Percentiles rank a stretch among this genome's conserved stretches.
Evolutionary conservation across 1,140 invertebrate species (phyloP).

Genomic region (Bombus polaris): DNA sequence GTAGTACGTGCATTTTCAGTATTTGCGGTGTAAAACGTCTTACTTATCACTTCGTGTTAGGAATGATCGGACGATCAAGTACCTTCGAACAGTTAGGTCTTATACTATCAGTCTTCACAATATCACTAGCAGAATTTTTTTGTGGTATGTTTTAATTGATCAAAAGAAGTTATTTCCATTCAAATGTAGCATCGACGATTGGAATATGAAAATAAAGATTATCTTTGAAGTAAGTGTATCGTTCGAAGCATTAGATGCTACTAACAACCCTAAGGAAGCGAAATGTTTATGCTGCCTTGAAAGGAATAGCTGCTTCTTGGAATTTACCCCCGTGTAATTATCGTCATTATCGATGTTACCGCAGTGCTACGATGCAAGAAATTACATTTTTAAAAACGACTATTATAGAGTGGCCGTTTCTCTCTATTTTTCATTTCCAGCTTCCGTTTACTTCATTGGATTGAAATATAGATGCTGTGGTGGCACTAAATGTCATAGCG

Average conservation of each 20-base stretch:
- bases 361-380: not conserved
- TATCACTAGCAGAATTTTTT: not conserved
- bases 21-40: fast-evolving
- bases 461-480: not conserved
- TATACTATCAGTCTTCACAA: too few relatives aligned
- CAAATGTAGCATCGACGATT: too few relatives aligned
- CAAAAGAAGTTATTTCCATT: not conserved
- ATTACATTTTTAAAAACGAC: not conserved
- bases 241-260: not conserved
- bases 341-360: not conserved
- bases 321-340: not conserved
- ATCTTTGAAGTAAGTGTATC: not conserved
- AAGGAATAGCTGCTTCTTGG: not conserved
- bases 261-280: not conserved
- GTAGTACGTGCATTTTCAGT: not conserved
- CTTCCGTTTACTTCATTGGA: fast-evolving
- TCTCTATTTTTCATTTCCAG: not conserved
- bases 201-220: not conserved
- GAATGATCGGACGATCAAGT: not conserved
- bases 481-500: not conserved
- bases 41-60: not conserved
- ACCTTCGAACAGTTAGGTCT: not conserved
- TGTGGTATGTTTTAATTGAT: not conserved
- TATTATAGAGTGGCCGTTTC: not conserved
- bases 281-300: not conserved